A percentile compares a stretch with the other conserved stretches of the same genome.
Evolutionary conservation across 2,888 invertebrate species (phyloP).

Genomic region (Nomada lathburiana): DNA sequence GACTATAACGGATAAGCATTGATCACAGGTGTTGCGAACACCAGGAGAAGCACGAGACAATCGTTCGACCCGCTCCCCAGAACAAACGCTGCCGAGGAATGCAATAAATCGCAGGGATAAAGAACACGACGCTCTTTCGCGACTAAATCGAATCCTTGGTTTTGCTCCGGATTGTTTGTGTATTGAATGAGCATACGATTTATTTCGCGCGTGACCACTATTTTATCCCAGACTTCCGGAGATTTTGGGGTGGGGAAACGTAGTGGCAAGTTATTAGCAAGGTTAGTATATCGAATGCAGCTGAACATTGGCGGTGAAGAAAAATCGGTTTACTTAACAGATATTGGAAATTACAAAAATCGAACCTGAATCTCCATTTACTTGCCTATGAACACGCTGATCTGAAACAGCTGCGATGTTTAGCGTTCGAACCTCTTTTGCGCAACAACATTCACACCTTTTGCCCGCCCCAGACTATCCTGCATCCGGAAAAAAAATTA

Average conservation of each 20-base stretch:
- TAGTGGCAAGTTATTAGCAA: too few relatives aligned
- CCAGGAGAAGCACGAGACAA: conserved; percentile 15
- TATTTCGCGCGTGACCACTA: neutral
- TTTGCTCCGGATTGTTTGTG: neutral
- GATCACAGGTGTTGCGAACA: conserved; percentile 41
- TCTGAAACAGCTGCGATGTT: neutral
- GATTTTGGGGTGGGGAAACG: too few relatives aligned
- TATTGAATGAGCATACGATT: neutral
- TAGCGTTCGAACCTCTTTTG: neutral
- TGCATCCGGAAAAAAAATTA: neutral
- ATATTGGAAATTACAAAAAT: too few relatives aligned
- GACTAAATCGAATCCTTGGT: conserved; percentile 19
- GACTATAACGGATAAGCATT: conserved; percentile 41
- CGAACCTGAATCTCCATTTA: too few relatives aligned
- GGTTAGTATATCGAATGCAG: too few relatives aligned
- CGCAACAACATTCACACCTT: neutral
- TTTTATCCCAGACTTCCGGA: too few relatives aligned
- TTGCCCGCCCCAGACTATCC: neutral
- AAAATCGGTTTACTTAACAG: too few relatives aligned
- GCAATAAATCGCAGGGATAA: conserved; percentile 19
- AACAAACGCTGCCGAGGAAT: conserved; percentile 12
- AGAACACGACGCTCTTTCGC: conserved; percentile 13
- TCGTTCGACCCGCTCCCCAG: neutral
- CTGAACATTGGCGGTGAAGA: too few relatives aligned
- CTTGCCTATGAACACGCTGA: neutral